Evolutionary conservation across 2,888 invertebrate species (phyloP), one percentile per base, ranked within the genome.

Genomic region (Chrysodeixis includens): DNA sequence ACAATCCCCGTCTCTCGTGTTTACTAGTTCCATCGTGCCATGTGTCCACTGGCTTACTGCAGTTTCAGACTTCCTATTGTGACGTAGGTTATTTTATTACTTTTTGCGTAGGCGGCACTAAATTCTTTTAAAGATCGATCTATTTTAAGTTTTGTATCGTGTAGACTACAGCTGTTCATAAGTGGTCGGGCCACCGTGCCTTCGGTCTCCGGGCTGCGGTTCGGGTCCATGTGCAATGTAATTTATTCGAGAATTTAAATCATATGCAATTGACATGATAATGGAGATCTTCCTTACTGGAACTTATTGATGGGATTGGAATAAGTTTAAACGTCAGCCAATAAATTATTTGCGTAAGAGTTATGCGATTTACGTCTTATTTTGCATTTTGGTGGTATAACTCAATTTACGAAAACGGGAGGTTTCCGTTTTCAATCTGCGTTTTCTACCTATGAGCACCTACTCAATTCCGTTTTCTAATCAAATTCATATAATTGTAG

Each of bases 231-330:
- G 60, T 65, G 20, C 56, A 8, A 56, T 30, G 53, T 61, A 61
- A 77, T 61, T 77, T 68, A 73, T 56, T 66, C 59, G 30, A 44
- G 49, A 76, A 57, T 76, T 79, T 76, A 69, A 76, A 77, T 79
- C 66, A 72, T 76, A 74, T 35, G n/a, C 44, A 59, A 69, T 61
- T 64, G 76, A 72, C 72, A 68, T 66, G 46, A 69, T 77, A 76
- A 76, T 79, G 72, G 69, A 62, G 53, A 63, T 66, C 55, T 69
- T 57, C 79, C 76, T 65, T 79, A 72, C 9, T n/a, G 4, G 51
- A 12, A 51, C 44, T 56, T 67, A 40, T 74, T 63, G 61, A 71
- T 60, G 53, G 35, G 59, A 60, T 40, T 46, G 52, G 35, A 49
- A 52, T 66, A 49, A 10, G 32, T 40, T 53, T 68, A 57, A 63